Base-by-base conservation (phyloP, 2,797 vertebrate genomes). In the Falco concolor region DNA sequence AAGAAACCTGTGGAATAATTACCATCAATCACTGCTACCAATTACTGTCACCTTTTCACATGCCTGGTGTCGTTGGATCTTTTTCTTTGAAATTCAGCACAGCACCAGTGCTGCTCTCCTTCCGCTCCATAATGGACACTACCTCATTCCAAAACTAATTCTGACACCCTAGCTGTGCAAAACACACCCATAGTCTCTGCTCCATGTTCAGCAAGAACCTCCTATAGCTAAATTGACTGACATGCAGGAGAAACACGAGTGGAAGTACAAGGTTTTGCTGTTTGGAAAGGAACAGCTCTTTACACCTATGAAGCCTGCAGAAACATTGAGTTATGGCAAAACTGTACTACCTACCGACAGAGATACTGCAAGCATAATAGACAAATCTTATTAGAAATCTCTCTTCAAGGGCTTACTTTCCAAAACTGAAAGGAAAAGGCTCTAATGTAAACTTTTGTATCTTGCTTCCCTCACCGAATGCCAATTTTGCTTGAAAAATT, bases 221-320 rank as follows among this genome's bases (percentile, higher is more conserved):
- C 22, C 50, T 52, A 24, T 2, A 79, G 22, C 32, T 75, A 44
- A 52, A 57, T 50, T 24, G 50, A 68, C 38, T 87, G 59, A 28
- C 6, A 12, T 0, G 3, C 21, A 74, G 12, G 38, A 49, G 56
- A 90, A 87, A 75, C 6, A 69, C 1, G 1, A 54, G 16, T 7
- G 6, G 17, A 68, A 89, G 8, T 0, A 2, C 8, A 30, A 57
- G 34, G 22, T 82, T 80, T 44, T 42, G 25, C 27, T 53, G 22
- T 60, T 44, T 32, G n/a, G 86, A 95, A 97, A 90, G 61, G 50
- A 96, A 74, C 60, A 32, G 57, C 73, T 96, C 83, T 40, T 40
- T 93, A 91, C n/a, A 77, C 42, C 74, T 89, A 59, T 24, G 70
- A 96, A 95, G 70, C 76, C 90, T 95, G 79, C 57, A 89, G 84